Evolutionary conservation across 2,113 vertebrate species (phyloP), one percentile per base, ranked within the genome.

Genomic region (Siniperca knerii): DNA sequence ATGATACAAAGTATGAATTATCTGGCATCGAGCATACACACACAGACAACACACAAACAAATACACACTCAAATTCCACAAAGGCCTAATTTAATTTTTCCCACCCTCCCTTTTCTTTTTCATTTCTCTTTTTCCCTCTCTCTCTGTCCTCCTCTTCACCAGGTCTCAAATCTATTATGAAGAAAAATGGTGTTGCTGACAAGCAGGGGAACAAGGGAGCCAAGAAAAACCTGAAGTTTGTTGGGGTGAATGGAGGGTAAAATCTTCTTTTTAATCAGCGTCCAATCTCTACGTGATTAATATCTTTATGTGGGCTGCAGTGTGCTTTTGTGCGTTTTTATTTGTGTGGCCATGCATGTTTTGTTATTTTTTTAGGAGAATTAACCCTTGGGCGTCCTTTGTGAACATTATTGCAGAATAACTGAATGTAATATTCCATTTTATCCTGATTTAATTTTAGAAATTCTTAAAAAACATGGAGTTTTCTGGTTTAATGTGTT

Each of bases 181-280:
- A 99, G 97, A 99, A 99, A 96, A 97, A 98, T 89, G 96, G 96
- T 85, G 95, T 87, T 93, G 96, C 97, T 95, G 96, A 96, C 95
- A 97, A 97, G 91, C 95, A 96, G 82, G 96, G 97, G 93, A 96
- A 93, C 89, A 96, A 96, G 92, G 97, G 97, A 95, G 95, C 97
- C 94, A 99, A 99, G 97, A 99, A 99, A 97, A 99, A 98, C 95
- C 97, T 99, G 85, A 98, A 99, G 95, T 99, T 99, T 97, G 98
- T 99, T 94, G 98, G 98, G 88, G 98, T 99, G 95, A 99, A 99
- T 92, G 98, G 98, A 97, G 98, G 98, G 98, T 99, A 98, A 98
- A 77, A 82, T 80, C 64, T 75, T 61, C 2, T 54, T 72, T 91
- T 92, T 86, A 82, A 83, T 91, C 60, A 81, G 18, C 16, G 2